Evolutionary conservation across 2,888 invertebrate genomes (phyloP), one percentile per base, ranked within the genome.

Genomic region (Corbicula japonica): DNA sequence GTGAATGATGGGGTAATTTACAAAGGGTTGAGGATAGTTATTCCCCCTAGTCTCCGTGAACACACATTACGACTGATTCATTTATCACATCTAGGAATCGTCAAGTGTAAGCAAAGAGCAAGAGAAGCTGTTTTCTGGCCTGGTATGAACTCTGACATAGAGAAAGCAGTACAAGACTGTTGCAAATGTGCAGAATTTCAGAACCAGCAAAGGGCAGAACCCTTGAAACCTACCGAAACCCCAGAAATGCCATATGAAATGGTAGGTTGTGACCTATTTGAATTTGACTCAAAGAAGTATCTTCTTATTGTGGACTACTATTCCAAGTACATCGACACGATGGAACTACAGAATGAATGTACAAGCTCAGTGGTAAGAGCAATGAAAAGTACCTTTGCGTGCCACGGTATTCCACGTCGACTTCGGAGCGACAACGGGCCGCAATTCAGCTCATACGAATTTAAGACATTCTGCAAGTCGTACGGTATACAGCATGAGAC

Each of bases 361-460:
- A 80, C 73, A 30, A 48, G 62, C 15, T 21, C 58, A 18, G 68
- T 75, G 15, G 58, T 72, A 10, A 35, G 50, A 1, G 72, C 66
- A 1, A 18, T 80, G 54, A 80, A 83, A 50, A 44, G 46, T 15
- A 52, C 77, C 10, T 72, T 79, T 48, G 54, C 68, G 1, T 32
- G 52, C 12, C 80, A 85, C 32, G 78, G 79, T 8, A 65, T 85
- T 56, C 79, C 77, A 12, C 1, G 26, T 10, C 54, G 12, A 41
- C 63, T 83, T 21, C 38, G 73, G 26, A 76, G 73, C 26, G 82
- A 84, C 60, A 84, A 84, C 34, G 83, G 86, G 23, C 80, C 84
- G 2, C 78, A 85, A 28, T 81, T 71, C 23, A 8, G 18, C 18
- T 66, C 56, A n/a, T n/a, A n/a, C n/a, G n/a, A n/a, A n/a, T n/a